Evolutionary conservation across 2,113 vertebrate species (phyloP), one percentile per base, ranked within the genome.

Genomic region (Lepus timidus): DNA sequence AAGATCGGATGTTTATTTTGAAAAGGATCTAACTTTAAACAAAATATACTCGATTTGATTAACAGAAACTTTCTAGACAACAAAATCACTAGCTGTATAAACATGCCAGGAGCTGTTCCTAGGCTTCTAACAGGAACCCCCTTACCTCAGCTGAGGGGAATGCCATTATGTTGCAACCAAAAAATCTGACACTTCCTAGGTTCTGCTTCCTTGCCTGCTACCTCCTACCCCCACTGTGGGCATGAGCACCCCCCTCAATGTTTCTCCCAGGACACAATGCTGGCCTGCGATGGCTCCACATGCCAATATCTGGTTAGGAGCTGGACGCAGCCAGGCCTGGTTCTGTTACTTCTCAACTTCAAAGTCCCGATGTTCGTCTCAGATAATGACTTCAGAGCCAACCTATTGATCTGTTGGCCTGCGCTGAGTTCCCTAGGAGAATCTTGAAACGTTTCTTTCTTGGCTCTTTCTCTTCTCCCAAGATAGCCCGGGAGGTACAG

Each of bases 1-100:
- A 92, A 10, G 88, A 94, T 89, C 87, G 93, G 94, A 93, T 96
- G 94, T 97, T 98, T 97, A 93, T 98, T 98, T 98, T 97, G 90
- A 75, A 91, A 96, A 94, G 88, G 91, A 89, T 92, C 64, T 64
- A 85, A 80, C 33, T 94, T 91, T 91, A 95, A 96, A 96, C 84
- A 95, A 97, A 98, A 98, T 96, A 95, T 89, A 95, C 92, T 13
- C 9, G 44, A 82, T 93, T 94, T 97, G 95, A 96, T 97, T 97
- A 97, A 98, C 76, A 82, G 70, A 6, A 51, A 96, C 67, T 87
- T 96, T 94, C 92, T 84, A 96, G 80, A 96, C 91, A 97, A 97
- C 93, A 96, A 96, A 96, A 97, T 96, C 1, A 11, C 94, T 97
- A 93, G 94, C 85, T 96, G 16, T 93, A 93, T 97, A 98, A 98